Conservation (phyloP, 2,797 vertebrate genomes). For the Dromococcyx pavoninus region DNA sequence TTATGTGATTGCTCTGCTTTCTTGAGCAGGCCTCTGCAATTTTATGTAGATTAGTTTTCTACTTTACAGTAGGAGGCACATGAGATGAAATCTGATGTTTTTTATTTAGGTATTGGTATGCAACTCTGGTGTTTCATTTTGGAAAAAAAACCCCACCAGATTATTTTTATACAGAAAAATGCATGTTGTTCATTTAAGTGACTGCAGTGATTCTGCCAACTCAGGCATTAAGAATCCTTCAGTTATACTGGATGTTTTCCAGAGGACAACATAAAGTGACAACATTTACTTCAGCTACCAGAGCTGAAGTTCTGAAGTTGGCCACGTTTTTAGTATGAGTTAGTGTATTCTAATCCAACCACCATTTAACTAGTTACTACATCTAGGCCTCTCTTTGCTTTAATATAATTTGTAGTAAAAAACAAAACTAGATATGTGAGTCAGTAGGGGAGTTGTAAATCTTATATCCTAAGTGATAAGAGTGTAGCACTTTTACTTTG, state of each 20-base stretch:
- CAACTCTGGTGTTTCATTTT: background rate
- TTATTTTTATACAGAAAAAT: conserved; percentile 40
- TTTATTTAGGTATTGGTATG: conserved; percentile 39
- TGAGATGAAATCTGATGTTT: background rate
- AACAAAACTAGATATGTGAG: background rate
- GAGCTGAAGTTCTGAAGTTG: background rate
- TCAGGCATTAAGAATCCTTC: conserved; percentile 36
- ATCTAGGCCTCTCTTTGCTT: background rate
- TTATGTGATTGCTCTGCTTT: conserved; percentile 10
- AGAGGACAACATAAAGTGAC: background rate
- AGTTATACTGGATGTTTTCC: background rate
- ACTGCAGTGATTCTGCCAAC: conserved; percentile 26
- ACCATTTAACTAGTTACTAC: background rate
- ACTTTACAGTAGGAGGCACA: background rate
- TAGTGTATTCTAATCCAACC: background rate
- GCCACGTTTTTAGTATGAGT: background rate
- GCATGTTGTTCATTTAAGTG: conserved; percentile 8
- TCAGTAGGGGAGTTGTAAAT: background rate
- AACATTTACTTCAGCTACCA: background rate
- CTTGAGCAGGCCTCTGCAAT: conserved; percentile 36
- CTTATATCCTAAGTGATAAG: background rate
- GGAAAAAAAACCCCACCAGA: background rate
- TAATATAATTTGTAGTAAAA: background rate
- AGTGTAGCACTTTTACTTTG: background rate
- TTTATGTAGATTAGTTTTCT: conserved; percentile 37